Base-by-base conservation (phyloP, 1,140 invertebrate species). In the Metopolophium dirhodum region DNA sequence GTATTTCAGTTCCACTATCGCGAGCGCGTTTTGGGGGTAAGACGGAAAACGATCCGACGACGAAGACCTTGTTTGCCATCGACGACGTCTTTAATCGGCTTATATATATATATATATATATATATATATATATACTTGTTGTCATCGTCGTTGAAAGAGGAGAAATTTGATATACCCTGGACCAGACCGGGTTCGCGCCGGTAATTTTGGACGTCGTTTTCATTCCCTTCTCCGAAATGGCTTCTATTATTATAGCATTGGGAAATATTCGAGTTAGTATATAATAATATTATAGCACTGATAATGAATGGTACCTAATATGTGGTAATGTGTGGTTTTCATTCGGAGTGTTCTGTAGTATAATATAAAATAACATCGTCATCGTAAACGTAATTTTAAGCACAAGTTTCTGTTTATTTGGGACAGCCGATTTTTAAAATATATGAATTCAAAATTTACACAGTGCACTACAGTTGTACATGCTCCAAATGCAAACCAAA, bases 51-150 rank as follows among this genome's bases (percentile, higher is more conserved):
- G 49, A 89, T 89, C 87, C 87, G 45, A n/a, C 87, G 30, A 89
- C 35, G 49, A 89, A 30, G 87, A 89, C 87, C 20, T 89, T 89
- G 49, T 89, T 89, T 89, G 87, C 87, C 87, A 54, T 54, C 49
- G 35, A 89, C 86, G 87, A 54, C 49, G 47, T 54, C 87, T 89
- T 54, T 89, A 89, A 89, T 89, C 87, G 87, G 87, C 49, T 89
- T 89, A 89, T 23, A 89, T 47, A 68, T 61, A 61, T 30, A 61
- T 61, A 61, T 61, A 61, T 61, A 61, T 61, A 61, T 61, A 30
- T n/a, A 30, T 61, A 26, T 8, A 26, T 26, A 54, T 54, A 35
- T 22, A 37, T 45, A 45, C 83, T 49, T 49, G 86, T 51, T 7
- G 87, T 14, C 9, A 3, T 2, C 51, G 30, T 26, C 26, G n/a